Percentiles rank a stretch among this genome's conserved stretches.
phyloP scores from a whole-genome alignment of 1,140 invertebrate genomes.

The Drosophila neocordata region DNA sequence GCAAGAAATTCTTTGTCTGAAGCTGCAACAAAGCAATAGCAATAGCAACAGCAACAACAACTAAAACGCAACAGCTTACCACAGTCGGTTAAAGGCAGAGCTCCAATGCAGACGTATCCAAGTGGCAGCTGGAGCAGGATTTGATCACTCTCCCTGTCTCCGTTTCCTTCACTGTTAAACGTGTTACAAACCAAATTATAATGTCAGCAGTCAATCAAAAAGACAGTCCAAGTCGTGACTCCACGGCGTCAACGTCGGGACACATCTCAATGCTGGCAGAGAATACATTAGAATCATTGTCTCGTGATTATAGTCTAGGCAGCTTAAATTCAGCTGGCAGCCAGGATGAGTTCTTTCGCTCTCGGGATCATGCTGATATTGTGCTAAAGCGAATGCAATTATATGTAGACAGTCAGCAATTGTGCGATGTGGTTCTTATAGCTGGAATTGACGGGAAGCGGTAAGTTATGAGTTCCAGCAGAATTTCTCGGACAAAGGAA shows the following conservation, averaged over 20 bases:
- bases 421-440: conserved; percentile 91
- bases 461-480: conserved; percentile 77
- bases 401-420: conserved; percentile 90
- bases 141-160: conserved; percentile 17
- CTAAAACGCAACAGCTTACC: conserved; percentile 57
- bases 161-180: conserved; percentile 15
- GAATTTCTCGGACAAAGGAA: conserved; percentile 52
- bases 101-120: conserved; percentile 61
- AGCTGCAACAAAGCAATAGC: conserved; percentile 25
- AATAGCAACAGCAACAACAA: conserved; percentile 20
- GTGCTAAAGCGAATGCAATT: conserved; percentile 91
- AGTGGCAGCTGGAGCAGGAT: conserved; percentile 4
- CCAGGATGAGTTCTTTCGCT: conserved; percentile 91
- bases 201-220: conserved; percentile 77
- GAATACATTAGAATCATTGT: conserved; percentile 69
- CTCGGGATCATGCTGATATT: conserved; percentile 90
- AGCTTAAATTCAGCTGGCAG: conserved; percentile 77
- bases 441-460: conserved; percentile 87
- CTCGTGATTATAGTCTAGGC: conserved; percentile 73
- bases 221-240: conserved; percentile 81
- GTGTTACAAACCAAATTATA: conserved; percentile 10
- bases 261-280: conserved; percentile 73
- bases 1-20: conserved; percentile 43
- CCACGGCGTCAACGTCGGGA: conserved; percentile 75
- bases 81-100: conserved; percentile 63